Evolutionary conservation across 2,888 invertebrate species (phyloP).

Genomic region (Andrena bicolor): DNA sequence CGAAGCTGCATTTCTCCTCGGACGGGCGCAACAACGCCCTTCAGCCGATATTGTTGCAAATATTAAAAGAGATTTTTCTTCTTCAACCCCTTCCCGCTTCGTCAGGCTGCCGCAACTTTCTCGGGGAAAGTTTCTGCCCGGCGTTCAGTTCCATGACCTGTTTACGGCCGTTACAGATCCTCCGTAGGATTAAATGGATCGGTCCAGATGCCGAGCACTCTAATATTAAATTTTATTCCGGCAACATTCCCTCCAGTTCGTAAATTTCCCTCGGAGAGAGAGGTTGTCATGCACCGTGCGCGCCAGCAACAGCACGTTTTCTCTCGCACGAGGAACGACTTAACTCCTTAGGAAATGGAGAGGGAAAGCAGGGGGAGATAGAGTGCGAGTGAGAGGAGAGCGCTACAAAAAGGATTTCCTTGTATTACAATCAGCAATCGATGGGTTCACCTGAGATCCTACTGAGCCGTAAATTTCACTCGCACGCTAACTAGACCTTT

Average conservation of each 20-base stretch:
- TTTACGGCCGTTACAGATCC: slow-evolving; percentile 33
- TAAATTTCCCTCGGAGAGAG: slow-evolving; percentile 48
- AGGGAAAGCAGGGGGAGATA: not conserved
- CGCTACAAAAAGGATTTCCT: not conserved
- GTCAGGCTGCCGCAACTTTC: slow-evolving; percentile 20
- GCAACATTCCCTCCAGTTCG: slow-evolving; percentile 30
- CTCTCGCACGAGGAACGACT: slow-evolving; percentile 10
- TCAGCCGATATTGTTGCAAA: slow-evolving; percentile 25
- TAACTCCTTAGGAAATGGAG: not conserved
- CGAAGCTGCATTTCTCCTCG: not conserved
- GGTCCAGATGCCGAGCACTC: slow-evolving; percentile 36
- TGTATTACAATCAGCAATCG: slow-evolving; percentile 35
- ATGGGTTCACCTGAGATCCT: slow-evolving; percentile 8
- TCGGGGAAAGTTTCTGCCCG: not conserved
- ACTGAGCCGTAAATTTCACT: slow-evolving; percentile 22
- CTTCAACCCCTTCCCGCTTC: slow-evolving; percentile 9
- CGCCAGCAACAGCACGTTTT: slow-evolving; percentile 3
- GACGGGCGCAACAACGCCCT: not conserved
- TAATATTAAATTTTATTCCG: slow-evolving; percentile 56
- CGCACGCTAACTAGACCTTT: slow-evolving; percentile 27
- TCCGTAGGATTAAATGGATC: slow-evolving; percentile 50
- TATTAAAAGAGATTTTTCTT: slow-evolving; percentile 41
- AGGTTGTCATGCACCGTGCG: slow-evolving; percentile 9
- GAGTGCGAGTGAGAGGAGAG: not conserved
- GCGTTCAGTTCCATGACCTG: slow-evolving; percentile 10